Conservation (phyloP, 2,113 vertebrate genomes). For the Phrynocephalus versicolor region DNA sequence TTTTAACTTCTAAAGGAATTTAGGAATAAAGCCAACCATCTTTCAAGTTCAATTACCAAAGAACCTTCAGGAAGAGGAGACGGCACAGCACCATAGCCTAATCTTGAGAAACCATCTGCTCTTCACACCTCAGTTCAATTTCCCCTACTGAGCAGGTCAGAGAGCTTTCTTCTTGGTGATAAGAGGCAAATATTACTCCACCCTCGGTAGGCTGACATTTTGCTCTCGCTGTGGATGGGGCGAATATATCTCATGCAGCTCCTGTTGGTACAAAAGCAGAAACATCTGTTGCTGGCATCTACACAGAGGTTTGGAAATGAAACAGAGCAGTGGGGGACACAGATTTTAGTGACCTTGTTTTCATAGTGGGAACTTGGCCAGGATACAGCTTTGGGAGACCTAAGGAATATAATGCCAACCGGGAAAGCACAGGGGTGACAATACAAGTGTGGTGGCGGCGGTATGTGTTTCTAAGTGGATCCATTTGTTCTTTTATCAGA, state of each 20-base stretch:
- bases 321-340: slow-evolving; percentile 45
- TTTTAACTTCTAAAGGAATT: accelerated
- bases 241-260: slow-evolving; percentile 11
- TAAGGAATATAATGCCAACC: slow-evolving; percentile 49
- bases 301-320: slow-evolving; percentile 29
- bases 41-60: neutral
- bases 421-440: slow-evolving; percentile 40
- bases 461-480: slow-evolving; percentile 64
- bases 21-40: neutral
- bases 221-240: slow-evolving; percentile 14
- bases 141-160: accelerated
- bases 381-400: slow-evolving; percentile 55
- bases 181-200: neutral
- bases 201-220: slow-evolving; percentile 36
- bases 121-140: accelerated
- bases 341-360: slow-evolving; percentile 46
- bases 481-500: slow-evolving; percentile 60
- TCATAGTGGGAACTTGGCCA: slow-evolving; percentile 48
- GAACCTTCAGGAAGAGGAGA: neutral
- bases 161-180: neutral
- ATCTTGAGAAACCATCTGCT: neutral
- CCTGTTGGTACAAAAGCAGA: slow-evolving; percentile 60
- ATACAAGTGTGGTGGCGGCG: slow-evolving; percentile 52
- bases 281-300: slow-evolving; percentile 63
- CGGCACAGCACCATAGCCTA: neutral